A percentile compares a stretch with the other conserved stretches of the same genome.
Conservation (phyloP, 2,113 vertebrate genomes). For the Sinocyclocheilus anophthalmus region DNA sequence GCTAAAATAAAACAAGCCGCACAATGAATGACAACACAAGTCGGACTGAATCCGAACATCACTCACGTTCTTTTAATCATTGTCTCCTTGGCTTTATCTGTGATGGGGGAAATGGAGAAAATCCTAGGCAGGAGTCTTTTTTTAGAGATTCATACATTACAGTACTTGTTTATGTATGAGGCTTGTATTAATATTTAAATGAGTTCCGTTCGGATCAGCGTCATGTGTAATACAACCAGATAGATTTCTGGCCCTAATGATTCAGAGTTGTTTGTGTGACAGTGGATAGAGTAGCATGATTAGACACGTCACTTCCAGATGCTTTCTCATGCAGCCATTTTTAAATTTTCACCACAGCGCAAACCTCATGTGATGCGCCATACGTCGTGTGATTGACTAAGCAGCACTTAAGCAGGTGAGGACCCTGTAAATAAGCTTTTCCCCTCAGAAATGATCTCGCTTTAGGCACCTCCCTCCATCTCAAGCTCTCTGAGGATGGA, state of each 20-base stretch:
- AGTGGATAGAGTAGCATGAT: slow-evolving; percentile 17
- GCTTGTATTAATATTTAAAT: slow-evolving; percentile 15
- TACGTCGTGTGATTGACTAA: slow-evolving; percentile 5
- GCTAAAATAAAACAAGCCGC: slow-evolving; percentile 34
- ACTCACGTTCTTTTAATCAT: background rate
- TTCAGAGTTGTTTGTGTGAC: slow-evolving; percentile 45
- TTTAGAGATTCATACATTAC: slow-evolving; percentile 5
- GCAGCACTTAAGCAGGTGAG: slow-evolving; percentile 36
- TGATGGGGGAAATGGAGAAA: background rate
- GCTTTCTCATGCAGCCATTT: background rate
- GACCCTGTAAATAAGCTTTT: slow-evolving; percentile 42
- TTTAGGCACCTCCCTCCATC: background rate
- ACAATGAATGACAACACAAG: slow-evolving; percentile 9
- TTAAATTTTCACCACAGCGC: background rate
- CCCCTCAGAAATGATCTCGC: background rate
- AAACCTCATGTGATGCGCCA: background rate
- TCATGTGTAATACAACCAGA: slow-evolving; percentile 40
- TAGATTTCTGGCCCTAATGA: slow-evolving; percentile 46
- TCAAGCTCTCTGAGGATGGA: background rate
- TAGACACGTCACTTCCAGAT: slow-evolving; percentile 12
- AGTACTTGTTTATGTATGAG: slow-evolving; percentile 22
- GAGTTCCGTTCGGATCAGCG: background rate
- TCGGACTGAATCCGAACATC: background rate
- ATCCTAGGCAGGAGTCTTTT: slow-evolving; percentile 13
- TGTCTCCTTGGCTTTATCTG: background rate